A percentile compares a stretch with the other conserved stretches of the same genome.
These are phyloP conservation scores for Trissoscelio sp. DNA, from an alignment of 2,888 invertebrate genomes.

Conservation along the genomic window DNA sequence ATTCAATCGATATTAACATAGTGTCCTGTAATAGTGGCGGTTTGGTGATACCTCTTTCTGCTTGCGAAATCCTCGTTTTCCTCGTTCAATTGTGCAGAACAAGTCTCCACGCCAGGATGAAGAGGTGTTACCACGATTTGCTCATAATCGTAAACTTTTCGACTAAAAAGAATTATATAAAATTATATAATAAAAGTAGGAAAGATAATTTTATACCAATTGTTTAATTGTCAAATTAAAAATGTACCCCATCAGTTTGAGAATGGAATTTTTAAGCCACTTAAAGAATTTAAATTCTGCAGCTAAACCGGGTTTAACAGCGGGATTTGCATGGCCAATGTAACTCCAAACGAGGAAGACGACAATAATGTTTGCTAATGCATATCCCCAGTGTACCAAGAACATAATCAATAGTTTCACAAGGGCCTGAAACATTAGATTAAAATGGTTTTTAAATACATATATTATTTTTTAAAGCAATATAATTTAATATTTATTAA, in stretches of 20 bases:
- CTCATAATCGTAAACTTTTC: constrained; percentile 91
- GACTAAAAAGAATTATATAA: constrained; percentile 85
- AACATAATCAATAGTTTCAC: constrained; percentile 95
- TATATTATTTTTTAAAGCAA: too few species aligned
- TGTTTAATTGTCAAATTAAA: too few species aligned
- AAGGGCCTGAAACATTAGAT: constrained; percentile 92
- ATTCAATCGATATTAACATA: constrained; percentile 85
- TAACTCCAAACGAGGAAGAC: constrained; percentile 96
- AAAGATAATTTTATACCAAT: too few species aligned
- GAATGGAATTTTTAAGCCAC: constrained; percentile 90
- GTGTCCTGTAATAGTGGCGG: constrained; percentile 90
- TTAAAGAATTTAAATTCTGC: constrained; percentile 92
- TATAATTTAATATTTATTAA: too few species aligned
- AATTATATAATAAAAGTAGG: too few species aligned
- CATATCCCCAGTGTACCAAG: constrained; percentile 96
- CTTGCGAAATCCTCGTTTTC: constrained; percentile 98
- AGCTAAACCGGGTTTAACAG: constrained; percentile 95
- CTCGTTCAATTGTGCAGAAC: constrained; percentile 95
- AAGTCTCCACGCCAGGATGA: constrained; percentile 91
- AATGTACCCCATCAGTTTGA: constrained; percentile 90
- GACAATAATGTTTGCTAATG: constrained; percentile 91
- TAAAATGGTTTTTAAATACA: too few species aligned
- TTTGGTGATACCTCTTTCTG: constrained; percentile 96
- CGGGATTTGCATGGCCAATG: constrained; percentile 97
- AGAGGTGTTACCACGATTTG: constrained; percentile 94